phyloP scores from a whole-genome alignment of 1,140 invertebrate genomes.

The Drosophila watanabei region DNA sequence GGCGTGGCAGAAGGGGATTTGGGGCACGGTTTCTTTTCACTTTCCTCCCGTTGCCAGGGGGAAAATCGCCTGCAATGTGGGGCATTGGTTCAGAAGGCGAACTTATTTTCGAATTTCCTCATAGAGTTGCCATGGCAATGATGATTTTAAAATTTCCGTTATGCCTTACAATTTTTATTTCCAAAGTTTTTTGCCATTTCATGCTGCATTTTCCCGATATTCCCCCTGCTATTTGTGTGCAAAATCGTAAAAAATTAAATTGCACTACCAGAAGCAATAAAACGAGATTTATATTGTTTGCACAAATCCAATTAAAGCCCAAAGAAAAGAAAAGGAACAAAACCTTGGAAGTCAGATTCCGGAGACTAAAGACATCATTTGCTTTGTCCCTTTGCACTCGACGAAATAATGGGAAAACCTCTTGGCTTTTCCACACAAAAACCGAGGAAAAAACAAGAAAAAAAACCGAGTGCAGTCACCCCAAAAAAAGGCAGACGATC shows the following conservation, averaged over 20 bases:
- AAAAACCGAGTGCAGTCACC: conserved; percentile 77
- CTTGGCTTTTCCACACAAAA: conserved; percentile 65
- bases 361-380: conserved; percentile 78
- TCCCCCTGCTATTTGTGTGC: conserved; percentile 59
- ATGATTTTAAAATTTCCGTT: conserved; percentile 36
- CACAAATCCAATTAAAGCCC: conserved; percentile 79
- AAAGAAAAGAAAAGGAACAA: conserved; percentile 47
- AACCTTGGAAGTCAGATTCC: conserved; percentile 49
- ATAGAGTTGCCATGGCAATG: conserved; percentile 11
- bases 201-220: conserved; percentile 30
- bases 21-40: conserved; percentile 51
- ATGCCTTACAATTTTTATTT: conserved; percentile 9
- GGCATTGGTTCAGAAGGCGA: conserved; percentile 29
- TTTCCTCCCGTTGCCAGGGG: conserved; percentile 46
- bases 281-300: conserved; percentile 83
- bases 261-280: conserved; percentile 75
- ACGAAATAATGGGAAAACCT: conserved; percentile 64
- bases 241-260: conserved; percentile 85
- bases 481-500: conserved; percentile 72
- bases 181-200: conserved; percentile 18
- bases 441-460: conserved; percentile 49
- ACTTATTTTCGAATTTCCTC: not conserved
- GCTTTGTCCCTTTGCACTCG: conserved; percentile 67
- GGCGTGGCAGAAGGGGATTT: conserved; percentile 39
- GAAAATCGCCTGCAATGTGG: conserved; percentile 31